Base-by-base conservation (phyloP, 2,113 vertebrate genomes). In the Lophochroa leadbeateri region DNA sequence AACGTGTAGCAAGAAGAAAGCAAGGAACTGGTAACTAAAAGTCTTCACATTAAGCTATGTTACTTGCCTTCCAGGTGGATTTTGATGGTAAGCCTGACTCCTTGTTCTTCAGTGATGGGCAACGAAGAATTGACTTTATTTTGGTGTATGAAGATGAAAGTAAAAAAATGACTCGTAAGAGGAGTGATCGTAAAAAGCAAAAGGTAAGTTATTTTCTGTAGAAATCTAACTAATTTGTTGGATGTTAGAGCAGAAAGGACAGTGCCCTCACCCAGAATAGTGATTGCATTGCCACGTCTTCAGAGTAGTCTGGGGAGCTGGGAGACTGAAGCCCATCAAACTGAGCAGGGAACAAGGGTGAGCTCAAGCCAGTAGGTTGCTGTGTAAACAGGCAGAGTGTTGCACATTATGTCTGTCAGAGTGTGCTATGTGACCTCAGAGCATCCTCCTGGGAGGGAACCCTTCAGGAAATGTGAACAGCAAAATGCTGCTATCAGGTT, bases 91-190 rank as follows among this genome's bases (percentile, higher is more conserved):
- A 99, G n/a, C 91, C 97, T 3, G 98, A 99, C 88, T 99, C 98
- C 15, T 92, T 99, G 23, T 99, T 98, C 97, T 99, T 99, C 96
- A 99, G 98, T 0, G 99, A 99, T 17, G 99, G 98, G 27, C 97
- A 98, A 47, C 94, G 99, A 96, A 98, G 98, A 94, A 98, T 99
- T 29, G 99, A 99, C 96, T 99, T 99, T 94, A 95, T 99, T 92
- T 97, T 99, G 44, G 99, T 98, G 9, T 99, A 99, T 76, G 99
- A 99, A 95, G 99, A 99, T 94, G 99, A 99, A 95, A 98, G 96
- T 18, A 98, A 96, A 94, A 99, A 98, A 94, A 98, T 98, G 0
- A 97, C 94, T 92, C 98, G 98, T 39, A 99, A 99, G 96, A 98
- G 97, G 52, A 97, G 97, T 63, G 63, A 76, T 4, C 96, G 92